Percentiles rank a stretch among this genome's conserved stretches.
Evolutionary conservation across 2,888 invertebrate genomes (phyloP).

Genomic region (Meliscaeva auricollis): DNA sequence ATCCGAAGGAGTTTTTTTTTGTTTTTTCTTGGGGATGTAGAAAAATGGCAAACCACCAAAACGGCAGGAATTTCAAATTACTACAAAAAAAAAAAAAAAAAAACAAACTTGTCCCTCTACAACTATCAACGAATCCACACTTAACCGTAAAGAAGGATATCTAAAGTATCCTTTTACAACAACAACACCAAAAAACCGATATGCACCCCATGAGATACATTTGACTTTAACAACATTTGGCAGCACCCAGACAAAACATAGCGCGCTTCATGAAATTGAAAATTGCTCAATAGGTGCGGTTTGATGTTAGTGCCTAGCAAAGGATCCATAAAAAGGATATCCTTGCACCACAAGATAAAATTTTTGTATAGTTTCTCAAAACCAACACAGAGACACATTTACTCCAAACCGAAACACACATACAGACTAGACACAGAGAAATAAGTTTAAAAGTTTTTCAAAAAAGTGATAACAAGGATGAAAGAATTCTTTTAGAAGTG

Average conservation of each 20-base stretch:
- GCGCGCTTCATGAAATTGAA: constrained; percentile 38
- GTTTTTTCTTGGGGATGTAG: background rate
- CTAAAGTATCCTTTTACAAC: constrained; percentile 21
- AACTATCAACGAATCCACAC: constrained; percentile 8
- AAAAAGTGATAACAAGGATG: constrained; percentile 51
- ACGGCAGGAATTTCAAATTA: constrained; percentile 49
- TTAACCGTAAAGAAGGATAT: constrained; percentile 5
- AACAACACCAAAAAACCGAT: constrained; percentile 21
- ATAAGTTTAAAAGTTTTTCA: constrained; percentile 47
- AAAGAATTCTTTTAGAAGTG: background rate
- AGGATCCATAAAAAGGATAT: constrained; percentile 59
- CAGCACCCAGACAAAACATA: constrained; percentile 21
- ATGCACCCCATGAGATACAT: constrained; percentile 53
- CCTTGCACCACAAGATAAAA: constrained; percentile 51
- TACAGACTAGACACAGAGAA: constrained; percentile 5
- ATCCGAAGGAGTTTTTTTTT: constrained; percentile 19
- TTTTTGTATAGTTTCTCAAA: constrained; percentile 32
- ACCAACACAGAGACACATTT: no score
- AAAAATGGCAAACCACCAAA: constrained; percentile 37
- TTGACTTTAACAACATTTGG: constrained; percentile 49
- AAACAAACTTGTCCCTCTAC: background rate
- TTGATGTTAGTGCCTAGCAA: constrained; percentile 42
- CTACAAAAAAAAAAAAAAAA: constrained; percentile 13
- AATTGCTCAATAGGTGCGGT: constrained; percentile 50
- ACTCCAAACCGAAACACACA: background rate